Conservation (phyloP, 2,888 invertebrate genomes). For the Andricus quercusramuli region DNA sequence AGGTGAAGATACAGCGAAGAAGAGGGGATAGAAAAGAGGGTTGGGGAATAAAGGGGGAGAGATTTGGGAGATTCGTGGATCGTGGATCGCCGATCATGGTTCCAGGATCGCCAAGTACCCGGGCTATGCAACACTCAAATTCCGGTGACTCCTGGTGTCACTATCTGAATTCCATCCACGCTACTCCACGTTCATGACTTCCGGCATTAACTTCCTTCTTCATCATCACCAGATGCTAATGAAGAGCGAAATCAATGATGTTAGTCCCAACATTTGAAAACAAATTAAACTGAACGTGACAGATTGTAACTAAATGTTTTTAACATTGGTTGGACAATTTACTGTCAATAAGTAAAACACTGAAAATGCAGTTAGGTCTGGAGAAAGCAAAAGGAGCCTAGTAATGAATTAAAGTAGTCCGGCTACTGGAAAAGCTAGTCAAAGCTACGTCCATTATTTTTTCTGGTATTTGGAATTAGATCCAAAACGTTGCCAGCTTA, state of each 20-base stretch:
- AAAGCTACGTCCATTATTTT: no score
- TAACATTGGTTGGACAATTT: no score
- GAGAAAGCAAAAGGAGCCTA: no score
- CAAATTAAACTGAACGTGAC: no score
- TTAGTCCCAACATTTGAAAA: not conserved
- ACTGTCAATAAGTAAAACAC: no score
- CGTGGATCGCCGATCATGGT: constrained; percentile 42
- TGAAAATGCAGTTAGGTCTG: no score
- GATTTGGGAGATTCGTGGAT: constrained; percentile 2
- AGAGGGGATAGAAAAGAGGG: not conserved
- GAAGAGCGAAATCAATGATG: not conserved
- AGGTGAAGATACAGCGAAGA: not conserved
- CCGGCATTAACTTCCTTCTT: constrained; percentile 26
- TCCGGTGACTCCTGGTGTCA: constrained; percentile 67
- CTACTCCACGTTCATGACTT: constrained; percentile 46
- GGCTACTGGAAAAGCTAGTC: no score
- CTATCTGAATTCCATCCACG: constrained; percentile 62
- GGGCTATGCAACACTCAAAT: constrained; percentile 66
- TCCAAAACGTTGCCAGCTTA: no score
- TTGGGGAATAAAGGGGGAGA: constrained; percentile 5
- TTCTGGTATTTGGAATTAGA: no score
- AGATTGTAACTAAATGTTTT: no score
- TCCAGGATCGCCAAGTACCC: constrained; percentile 61
- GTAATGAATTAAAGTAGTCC: no score
- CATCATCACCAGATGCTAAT: constrained; percentile 16